Percentiles rank a stretch among this genome's conserved stretches.
Conservation (phyloP, 2,797 vertebrate species). For the Molossus molossus region DNA sequence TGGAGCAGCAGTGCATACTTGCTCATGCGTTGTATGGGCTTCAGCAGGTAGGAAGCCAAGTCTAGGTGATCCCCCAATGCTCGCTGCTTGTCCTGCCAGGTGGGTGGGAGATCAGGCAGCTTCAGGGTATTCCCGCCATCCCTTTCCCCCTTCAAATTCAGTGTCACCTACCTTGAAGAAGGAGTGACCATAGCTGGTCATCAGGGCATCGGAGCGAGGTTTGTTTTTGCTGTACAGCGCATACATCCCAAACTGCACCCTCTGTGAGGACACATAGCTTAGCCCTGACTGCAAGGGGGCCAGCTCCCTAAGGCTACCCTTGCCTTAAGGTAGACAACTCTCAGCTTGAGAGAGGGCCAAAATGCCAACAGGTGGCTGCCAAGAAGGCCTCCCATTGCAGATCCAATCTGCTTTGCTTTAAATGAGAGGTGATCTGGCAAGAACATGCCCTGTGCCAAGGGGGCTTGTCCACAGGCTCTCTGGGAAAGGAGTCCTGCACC, state of each 20-base stretch:
- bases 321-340: neutral
- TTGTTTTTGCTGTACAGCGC: constrained; percentile 99
- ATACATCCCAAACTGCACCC: constrained; percentile 97
- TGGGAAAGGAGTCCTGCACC: neutral
- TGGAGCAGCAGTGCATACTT: constrained; percentile 92
- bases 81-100: constrained; percentile 90
- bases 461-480: neutral
- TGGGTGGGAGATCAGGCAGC: neutral
- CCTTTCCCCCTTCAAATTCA: neutral
- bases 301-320: neutral
- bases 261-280: constrained; percentile 88
- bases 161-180: constrained; percentile 95
- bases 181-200: constrained; percentile 94
- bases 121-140: rapidly evolving
- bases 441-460: neutral
- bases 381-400: neutral
- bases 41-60: constrained; percentile 93
- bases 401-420: neutral
- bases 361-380: neutral
- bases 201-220: constrained; percentile 94
- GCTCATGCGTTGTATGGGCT: constrained; percentile 93
- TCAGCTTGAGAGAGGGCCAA: constrained; percentile 34
- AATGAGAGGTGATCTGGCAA: neutral
- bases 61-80: constrained; percentile 93
- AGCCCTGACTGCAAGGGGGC: neutral